phyloP scores from a whole-genome alignment of 2,888 invertebrate genomes.

The Leucoma salicis region DNA sequence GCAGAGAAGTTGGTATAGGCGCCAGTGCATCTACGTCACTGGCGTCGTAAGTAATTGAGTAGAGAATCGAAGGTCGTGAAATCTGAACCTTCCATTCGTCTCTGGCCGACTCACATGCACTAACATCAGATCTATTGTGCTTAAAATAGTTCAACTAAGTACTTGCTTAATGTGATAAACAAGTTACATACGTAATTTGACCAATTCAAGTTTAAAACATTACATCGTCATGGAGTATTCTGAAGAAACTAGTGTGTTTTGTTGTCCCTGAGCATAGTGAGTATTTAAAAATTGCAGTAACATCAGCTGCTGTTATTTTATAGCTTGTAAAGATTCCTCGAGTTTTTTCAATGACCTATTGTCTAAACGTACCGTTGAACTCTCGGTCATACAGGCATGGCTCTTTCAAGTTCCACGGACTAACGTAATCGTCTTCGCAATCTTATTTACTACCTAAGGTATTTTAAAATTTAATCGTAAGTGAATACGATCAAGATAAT shows the following conservation, averaged over 20 bases:
- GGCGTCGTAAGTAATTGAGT: constrained; percentile 75
- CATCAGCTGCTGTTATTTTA: constrained; percentile 34
- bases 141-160: constrained; percentile 30
- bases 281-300: constrained; percentile 26
- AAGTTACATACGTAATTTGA: constrained; percentile 7
- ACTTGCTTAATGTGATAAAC: constrained; percentile 18
- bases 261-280: constrained; percentile 15
- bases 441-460: too few species aligned
- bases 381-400: constrained; percentile 48
- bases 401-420: constrained; percentile 23
- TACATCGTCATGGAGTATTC: not conserved
- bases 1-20: constrained; percentile 58
- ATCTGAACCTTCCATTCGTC: constrained; percentile 70
- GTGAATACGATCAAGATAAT: too few species aligned
- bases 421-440: too few species aligned
- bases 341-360: constrained; percentile 61
- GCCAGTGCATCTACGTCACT: constrained; percentile 64
- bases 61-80: constrained; percentile 73
- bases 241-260: constrained; percentile 10
- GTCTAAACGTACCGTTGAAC: constrained; percentile 50
- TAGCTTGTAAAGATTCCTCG: constrained; percentile 48
- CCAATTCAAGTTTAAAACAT: not conserved
- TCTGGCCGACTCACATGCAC: constrained; percentile 51
- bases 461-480: too few species aligned
- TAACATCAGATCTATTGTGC: constrained; percentile 27